phyloP scores from a whole-genome alignment of 2,797 vertebrate species.

The Eutrigla gurnardus region DNA sequence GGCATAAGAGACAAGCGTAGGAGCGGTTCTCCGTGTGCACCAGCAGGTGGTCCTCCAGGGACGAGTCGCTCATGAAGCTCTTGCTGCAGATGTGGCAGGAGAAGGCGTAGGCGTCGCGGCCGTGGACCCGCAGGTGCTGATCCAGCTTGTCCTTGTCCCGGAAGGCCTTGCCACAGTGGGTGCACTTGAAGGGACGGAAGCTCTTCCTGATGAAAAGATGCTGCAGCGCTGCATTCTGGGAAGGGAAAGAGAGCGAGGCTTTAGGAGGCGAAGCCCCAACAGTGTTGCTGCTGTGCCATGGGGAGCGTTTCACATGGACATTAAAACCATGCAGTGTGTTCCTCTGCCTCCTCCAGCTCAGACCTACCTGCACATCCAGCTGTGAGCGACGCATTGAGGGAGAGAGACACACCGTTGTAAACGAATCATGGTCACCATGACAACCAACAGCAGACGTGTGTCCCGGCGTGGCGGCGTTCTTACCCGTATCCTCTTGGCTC shows the following conservation, averaged over 20 bases:
- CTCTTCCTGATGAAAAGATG: slow-evolving; percentile 98
- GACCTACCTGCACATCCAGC: slow-evolving; percentile 97
- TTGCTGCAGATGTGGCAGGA: slow-evolving; percentile 97
- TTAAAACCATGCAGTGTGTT: slow-evolving; percentile 22
- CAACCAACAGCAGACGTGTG: slow-evolving; percentile 18
- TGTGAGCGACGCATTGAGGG: slow-evolving; percentile 85
- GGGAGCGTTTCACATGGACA: slow-evolving; percentile 25
- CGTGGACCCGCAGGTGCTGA: slow-evolving; percentile 94
- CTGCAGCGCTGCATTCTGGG: slow-evolving; percentile 96
- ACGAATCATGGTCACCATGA: slow-evolving; percentile 38
- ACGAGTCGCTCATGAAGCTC: slow-evolving; percentile 90
- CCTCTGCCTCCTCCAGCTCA: slow-evolving; percentile 39
- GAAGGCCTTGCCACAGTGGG: slow-evolving; percentile 97
- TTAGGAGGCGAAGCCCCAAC: neutral
- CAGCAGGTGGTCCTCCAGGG: slow-evolving; percentile 94
- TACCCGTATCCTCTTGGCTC: slow-evolving; percentile 92
- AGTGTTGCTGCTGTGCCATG: slow-evolving; percentile 25
- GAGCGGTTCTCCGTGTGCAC: slow-evolving; percentile 95
- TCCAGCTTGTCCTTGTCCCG: slow-evolving; percentile 97
- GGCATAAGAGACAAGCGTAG: slow-evolving; percentile 95
- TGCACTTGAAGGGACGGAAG: slow-evolving; percentile 96
- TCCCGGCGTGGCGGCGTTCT: slow-evolving; percentile 12
- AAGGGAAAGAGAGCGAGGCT: neutral
- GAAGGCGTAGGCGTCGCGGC: slow-evolving; percentile 91
- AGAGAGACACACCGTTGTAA: slow-evolving; percentile 83